Percentiles rank a stretch among this genome's conserved stretches.
These are phyloP conservation scores for Crocuta crocuta DNA, from an alignment of 2,113 vertebrate species.

Conservation along the genomic window DNA sequence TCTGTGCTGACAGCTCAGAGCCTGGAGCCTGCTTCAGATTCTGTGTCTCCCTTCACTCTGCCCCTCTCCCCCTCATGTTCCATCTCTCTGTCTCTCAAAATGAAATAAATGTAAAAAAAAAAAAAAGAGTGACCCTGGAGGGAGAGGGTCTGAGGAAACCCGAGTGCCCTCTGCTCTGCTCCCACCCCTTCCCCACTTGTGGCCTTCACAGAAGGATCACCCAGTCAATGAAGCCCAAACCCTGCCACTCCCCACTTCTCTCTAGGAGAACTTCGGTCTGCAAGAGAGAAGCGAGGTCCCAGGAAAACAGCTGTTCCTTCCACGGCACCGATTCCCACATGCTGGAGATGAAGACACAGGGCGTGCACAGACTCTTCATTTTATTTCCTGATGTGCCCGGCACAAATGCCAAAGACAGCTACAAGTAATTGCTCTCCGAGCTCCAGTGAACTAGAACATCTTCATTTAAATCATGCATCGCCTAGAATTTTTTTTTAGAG, in stretches of 20 bases:
- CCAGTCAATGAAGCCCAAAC: background rate
- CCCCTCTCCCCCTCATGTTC: too few relatives aligned
- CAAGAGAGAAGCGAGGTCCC: background rate
- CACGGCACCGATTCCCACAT: background rate
- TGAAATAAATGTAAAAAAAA: too few relatives aligned
- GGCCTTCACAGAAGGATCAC: background rate
- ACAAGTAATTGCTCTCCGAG: constrained; percentile 83
- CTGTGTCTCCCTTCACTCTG: too few relatives aligned
- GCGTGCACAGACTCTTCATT: constrained; percentile 52
- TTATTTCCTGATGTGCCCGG: constrained; percentile 80
- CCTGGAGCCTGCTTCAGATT: too few relatives aligned
- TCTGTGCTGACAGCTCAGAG: too few relatives aligned
- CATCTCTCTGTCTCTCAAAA: too few relatives aligned
- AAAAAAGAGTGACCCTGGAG: background rate
- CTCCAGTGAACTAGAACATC: constrained; percentile 82
- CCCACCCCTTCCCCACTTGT: background rate
- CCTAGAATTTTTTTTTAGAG: constrained; percentile 65
- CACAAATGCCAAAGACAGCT: constrained; percentile 78
- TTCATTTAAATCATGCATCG: constrained; percentile 78
- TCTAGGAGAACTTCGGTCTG: background rate
- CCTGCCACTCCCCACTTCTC: background rate
- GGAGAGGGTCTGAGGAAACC: background rate
- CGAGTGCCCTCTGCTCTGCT: background rate
- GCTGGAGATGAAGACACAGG: constrained; percentile 57
- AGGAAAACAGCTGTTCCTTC: constrained; percentile 34